Base-by-base conservation (phyloP, 2,113 vertebrate species). In the western clawed frog (Xenopus tropicalis) region DNA sequence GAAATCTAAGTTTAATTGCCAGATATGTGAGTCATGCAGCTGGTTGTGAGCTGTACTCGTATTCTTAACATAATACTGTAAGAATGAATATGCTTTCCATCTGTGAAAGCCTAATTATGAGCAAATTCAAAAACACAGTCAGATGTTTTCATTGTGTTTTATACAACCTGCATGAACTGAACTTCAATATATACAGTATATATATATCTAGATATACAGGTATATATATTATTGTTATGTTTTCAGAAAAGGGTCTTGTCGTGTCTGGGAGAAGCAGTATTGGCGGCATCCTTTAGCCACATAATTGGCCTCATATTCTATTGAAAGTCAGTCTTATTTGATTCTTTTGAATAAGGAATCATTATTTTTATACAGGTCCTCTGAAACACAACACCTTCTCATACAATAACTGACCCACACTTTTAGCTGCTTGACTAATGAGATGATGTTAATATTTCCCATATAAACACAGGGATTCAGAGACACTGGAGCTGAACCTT, bases 61-160 rank as follows among this genome's bases (percentile, higher is more conserved):
- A 69, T 76, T 76, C 73, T 69, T 66, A 62, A 76, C 73, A 76
- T 69, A 66, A 66, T 58, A 69, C 73, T 76, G 73, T 56, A 62
- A 43, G 66, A 66, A 76, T 62, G 73, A 76, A 69, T 76, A 76
- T 76, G 73, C 73, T 76, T 76, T 69, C 73, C 73, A 76, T 76
- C 73, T 76, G 73, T 69, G 73, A 69, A 48, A 54, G 62, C 73
- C 66, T 76, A 76, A 76, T 76, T 76, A 76, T 59, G 25, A 76
- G 59, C 73, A 56, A 76, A 69, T 37, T 76, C 73, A 76, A 76
- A 76, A 76, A 76, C 73, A 76, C 73, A 62, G 59, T 76, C 66
- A 76, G 73, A 76, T 69, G 66, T 76, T 76, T 76, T 69, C 73
- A 76, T 76, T 76, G 73, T 76, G 66, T 76, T 20, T 46, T 21